Evolutionary conservation across 1,140 invertebrate species (phyloP).

Genomic region (Penaeus indicus): DNA sequence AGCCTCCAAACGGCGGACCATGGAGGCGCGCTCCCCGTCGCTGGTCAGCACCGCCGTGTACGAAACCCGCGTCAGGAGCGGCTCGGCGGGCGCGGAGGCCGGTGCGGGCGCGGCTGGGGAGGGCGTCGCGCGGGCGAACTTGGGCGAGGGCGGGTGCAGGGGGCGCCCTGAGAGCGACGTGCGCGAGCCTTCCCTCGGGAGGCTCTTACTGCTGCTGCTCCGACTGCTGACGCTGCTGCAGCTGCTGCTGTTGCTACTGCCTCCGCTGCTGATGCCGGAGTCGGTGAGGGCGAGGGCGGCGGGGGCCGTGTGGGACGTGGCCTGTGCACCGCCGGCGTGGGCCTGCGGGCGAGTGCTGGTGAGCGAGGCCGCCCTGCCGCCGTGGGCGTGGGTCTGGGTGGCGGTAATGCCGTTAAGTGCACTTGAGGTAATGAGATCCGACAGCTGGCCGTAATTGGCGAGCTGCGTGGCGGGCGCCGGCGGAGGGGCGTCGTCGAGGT

Average conservation of each 20-base stretch:
- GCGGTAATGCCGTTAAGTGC: conserved; percentile 10
- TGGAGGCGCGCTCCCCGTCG: conserved; percentile 28
- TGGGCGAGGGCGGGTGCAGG: conserved; percentile 27
- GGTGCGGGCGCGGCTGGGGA: not conserved
- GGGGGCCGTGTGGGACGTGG: conserved; percentile 33
- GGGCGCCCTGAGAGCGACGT: conserved; percentile 6
- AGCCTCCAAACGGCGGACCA: conserved; percentile 13
- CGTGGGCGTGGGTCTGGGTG: conserved; percentile 24
- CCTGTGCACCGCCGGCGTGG: not conserved
- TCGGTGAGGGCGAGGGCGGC: conserved; percentile 32
- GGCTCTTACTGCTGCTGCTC: conserved; percentile 42
- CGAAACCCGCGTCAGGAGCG: conserved; percentile 19
- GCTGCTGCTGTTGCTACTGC: conserved; percentile 35
- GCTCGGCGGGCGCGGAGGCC: not conserved
- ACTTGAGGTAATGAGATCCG: conserved; percentile 44
- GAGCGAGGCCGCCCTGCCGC: conserved; percentile 19
- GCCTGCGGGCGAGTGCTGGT: conserved; percentile 1
- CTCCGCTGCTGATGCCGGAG: conserved; percentile 46
- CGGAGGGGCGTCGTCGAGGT: conserved; percentile 38
- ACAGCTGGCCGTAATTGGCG: conserved; percentile 57
- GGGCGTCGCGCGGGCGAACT: conserved; percentile 11
- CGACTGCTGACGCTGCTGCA: conserved; percentile 46
- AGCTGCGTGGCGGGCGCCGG: conserved; percentile 1
- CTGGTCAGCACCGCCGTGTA: conserved; percentile 31
- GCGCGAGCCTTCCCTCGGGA: conserved; percentile 34